A percentile compares a stretch with the other conserved stretches of the same genome.
These are phyloP conservation scores for Netelia fuscicornis DNA, from an alignment of 2,888 invertebrate genomes.

Conservation along the genomic window DNA sequence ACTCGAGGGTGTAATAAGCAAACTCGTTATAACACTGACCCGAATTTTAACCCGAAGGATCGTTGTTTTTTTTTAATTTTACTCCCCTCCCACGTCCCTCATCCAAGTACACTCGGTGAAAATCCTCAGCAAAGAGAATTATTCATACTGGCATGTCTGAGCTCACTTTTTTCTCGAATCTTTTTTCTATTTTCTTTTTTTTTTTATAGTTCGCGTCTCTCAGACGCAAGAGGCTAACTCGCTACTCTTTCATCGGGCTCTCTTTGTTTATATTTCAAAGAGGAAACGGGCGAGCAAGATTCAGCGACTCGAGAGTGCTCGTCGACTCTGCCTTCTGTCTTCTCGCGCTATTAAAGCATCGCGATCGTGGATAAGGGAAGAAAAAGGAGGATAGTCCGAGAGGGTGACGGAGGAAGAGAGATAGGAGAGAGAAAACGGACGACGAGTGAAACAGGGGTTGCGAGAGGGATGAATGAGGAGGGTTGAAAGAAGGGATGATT, in stretches of 20 bases:
- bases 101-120: slow-evolving; percentile 42
- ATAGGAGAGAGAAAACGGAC: background rate
- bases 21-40: slow-evolving; percentile 66
- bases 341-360: slow-evolving; percentile 51
- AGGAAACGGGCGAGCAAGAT: slow-evolving; percentile 22
- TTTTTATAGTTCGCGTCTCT: background rate
- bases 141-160: slow-evolving; percentile 46
- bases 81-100: background rate
- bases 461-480: slow-evolving; percentile 13
- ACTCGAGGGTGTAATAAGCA: slow-evolving; percentile 59
- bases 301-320: slow-evolving; percentile 12
- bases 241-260: slow-evolving; percentile 22
- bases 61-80: slow-evolving; percentile 4
- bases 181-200: background rate
- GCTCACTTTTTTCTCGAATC: slow-evolving; percentile 9
- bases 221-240: slow-evolving; percentile 28
- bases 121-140: slow-evolving; percentile 49
- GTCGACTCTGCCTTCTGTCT: slow-evolving; percentile 10
- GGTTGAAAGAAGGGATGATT: slow-evolving; percentile 10
- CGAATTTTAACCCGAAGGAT: slow-evolving; percentile 58
- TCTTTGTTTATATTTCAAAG: slow-evolving; percentile 54
- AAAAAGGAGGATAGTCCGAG: background rate
- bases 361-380: slow-evolving; percentile 40
- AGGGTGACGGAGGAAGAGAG: background rate
- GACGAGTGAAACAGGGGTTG: no score